Percentiles rank a stretch among this genome's conserved stretches.
phyloP scores from a whole-genome alignment of 1,140 invertebrate species.

The Aphidius ervi region DNA sequence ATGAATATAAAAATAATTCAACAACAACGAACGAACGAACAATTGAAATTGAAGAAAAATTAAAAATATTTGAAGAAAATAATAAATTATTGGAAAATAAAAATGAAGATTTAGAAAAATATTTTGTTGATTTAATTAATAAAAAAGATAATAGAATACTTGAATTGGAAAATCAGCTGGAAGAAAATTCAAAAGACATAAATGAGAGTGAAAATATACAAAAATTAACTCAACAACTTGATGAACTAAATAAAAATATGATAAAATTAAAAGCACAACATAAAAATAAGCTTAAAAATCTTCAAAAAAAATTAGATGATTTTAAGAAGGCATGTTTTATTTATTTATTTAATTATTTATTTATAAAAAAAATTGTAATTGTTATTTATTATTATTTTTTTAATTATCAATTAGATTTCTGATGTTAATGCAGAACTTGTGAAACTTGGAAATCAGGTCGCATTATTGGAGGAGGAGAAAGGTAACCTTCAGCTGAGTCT shows the following conservation, averaged over 20 bases:
- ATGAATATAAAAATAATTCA: slow-evolving; percentile 24
- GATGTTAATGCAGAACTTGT: slow-evolving; percentile 67
- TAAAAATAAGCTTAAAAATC: slow-evolving; percentile 75
- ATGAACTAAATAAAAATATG: slow-evolving; percentile 75
- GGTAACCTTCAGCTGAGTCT: slow-evolving; percentile 79
- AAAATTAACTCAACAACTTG: slow-evolving; percentile 65
- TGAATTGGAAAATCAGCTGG: slow-evolving; percentile 45
- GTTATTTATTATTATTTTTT: slow-evolving; percentile 15
- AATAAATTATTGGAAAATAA: slow-evolving; percentile 41
- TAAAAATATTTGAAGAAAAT: slow-evolving; percentile 36
- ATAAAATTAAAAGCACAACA: slow-evolving; percentile 79
- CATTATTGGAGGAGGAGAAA: slow-evolving; percentile 85
- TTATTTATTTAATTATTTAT: slow-evolving; percentile 1
- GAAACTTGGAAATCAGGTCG: slow-evolving; percentile 70
- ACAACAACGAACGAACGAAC: slow-evolving; percentile 25
- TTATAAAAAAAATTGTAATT: slow-evolving; percentile 4
- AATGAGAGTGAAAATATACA: slow-evolving; percentile 28
- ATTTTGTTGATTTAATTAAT: slow-evolving; percentile 21
- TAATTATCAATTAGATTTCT: slow-evolving; percentile 43
- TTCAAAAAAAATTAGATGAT: slow-evolving; percentile 76
- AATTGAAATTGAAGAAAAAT: slow-evolving; percentile 36
- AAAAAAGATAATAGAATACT: slow-evolving; percentile 45
- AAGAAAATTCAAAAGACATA: slow-evolving; percentile 38
- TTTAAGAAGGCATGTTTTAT: slow-evolving; percentile 60
- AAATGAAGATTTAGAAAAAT: slow-evolving; percentile 36